phyloP scores from a whole-genome alignment of 2,797 vertebrate genomes.

The Platyrinchus mystaceus region DNA sequence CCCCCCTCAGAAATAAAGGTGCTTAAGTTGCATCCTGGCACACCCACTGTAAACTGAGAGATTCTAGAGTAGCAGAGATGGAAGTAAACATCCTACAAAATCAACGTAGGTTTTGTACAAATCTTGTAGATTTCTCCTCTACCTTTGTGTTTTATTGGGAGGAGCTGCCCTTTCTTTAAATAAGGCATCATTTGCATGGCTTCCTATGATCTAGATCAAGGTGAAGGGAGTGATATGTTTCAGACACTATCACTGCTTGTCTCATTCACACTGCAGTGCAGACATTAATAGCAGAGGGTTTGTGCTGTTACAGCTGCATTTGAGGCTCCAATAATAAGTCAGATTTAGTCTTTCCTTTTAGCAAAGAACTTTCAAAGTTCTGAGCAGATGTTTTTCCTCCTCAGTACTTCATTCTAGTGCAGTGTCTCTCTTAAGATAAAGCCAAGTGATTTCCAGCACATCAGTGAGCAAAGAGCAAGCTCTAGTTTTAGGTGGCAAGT shows the following conservation, averaged over 20 bases:
- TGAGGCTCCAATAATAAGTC: neutral
- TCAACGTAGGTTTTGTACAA: neutral
- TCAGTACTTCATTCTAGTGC: neutral
- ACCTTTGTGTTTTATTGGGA: fast-evolving
- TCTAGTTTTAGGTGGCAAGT: constrained; percentile 1
- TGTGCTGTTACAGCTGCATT: neutral
- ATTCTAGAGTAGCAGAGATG: neutral
- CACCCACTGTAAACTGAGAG: neutral
- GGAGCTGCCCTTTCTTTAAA: constrained; percentile 25
- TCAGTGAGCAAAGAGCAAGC: neutral
- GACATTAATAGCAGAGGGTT: neutral
- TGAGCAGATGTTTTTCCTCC: neutral
- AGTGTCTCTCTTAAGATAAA: neutral
- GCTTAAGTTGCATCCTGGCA: neutral
- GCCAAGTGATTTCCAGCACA: neutral
- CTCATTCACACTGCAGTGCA: neutral
- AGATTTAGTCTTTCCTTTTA: neutral
- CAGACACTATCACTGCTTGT: neutral
- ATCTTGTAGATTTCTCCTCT: neutral
- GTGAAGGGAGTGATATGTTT: neutral
- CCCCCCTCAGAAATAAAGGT: neutral
- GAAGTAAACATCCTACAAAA: neutral
- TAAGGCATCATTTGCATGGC: constrained; percentile 55
- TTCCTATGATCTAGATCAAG: neutral
- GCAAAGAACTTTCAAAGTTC: neutral